Evolutionary conservation across 2,113 vertebrate genomes (phyloP).

Genomic region (Neolamprologus kungweensis): DNA sequence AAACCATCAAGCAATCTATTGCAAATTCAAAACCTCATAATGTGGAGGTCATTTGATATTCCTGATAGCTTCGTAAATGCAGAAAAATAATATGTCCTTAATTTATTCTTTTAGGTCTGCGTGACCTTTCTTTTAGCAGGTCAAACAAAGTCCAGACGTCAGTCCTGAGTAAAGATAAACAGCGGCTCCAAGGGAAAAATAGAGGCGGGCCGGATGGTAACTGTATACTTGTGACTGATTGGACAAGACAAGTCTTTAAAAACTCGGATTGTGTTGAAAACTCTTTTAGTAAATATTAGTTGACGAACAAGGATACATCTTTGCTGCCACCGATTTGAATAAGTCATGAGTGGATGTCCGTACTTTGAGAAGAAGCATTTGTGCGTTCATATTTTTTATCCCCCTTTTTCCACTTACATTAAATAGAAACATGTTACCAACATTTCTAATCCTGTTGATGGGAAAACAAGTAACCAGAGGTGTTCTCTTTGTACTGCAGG

Average conservation of each 20-base stretch:
- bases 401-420: background rate
- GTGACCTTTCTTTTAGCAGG: background rate
- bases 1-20: background rate
- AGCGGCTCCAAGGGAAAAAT: background rate
- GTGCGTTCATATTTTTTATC: conserved; percentile 67
- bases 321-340: background rate
- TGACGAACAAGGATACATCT: background rate
- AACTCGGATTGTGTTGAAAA: background rate
- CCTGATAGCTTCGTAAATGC: background rate
- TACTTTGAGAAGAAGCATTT: conserved; percentile 74
- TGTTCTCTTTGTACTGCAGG: conserved; percentile 50
- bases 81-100: background rate
- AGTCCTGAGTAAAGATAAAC: background rate
- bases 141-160: conserved; percentile 46
- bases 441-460: background rate
- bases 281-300: conserved; percentile 11
- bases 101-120: background rate
- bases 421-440: background rate
- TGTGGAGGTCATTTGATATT: background rate
- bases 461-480: background rate
- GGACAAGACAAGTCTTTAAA: conserved; percentile 51
- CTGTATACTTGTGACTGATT: conserved; percentile 39
- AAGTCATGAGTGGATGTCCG: conserved; percentile 85
- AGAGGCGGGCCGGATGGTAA: conserved; percentile 37
- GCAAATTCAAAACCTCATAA: background rate